These are phyloP conservation scores for Periparus ater DNA, from an alignment of 2,797 vertebrate species.

Conservation along the genomic window DNA sequence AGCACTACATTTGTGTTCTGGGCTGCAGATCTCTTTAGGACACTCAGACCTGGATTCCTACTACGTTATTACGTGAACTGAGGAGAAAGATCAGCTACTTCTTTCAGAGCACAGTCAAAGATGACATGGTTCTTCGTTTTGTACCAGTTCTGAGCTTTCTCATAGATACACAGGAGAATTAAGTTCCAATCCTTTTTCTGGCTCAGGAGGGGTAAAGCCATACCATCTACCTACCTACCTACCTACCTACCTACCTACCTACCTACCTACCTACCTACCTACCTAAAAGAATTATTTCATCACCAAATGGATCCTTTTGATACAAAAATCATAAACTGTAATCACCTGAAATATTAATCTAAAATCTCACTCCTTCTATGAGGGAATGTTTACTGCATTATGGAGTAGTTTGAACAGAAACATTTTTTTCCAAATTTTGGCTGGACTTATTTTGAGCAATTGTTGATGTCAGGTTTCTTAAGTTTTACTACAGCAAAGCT, in stretches of 20 bases:
- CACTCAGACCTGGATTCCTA: background rate
- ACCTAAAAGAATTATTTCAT: background rate
- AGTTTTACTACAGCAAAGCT: background rate
- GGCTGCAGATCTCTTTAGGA: background rate
- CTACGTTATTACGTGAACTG: background rate
- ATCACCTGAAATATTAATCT: background rate
- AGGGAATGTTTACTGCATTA: background rate
- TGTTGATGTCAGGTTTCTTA: background rate
- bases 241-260: background rate
- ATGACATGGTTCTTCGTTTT: background rate
- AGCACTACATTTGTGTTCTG: background rate
- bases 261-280: background rate
- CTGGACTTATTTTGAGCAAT: background rate
- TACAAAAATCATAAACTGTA: background rate
- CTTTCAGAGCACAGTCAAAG: background rate
- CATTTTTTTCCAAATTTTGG: background rate
- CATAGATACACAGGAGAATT: background rate
- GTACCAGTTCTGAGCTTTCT: background rate
- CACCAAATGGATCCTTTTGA: background rate
- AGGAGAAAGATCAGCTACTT: background rate
- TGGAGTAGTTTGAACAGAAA: background rate
- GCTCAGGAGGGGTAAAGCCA: background rate
- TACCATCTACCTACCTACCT: accelerated
- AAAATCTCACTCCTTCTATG: background rate
- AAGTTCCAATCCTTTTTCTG: background rate